Percentiles rank a stretch among this genome's conserved stretches.
These are phyloP conservation scores for Hemicordylus capensis DNA, from an alignment of 2,113 vertebrate species.

Conservation along the genomic window DNA sequence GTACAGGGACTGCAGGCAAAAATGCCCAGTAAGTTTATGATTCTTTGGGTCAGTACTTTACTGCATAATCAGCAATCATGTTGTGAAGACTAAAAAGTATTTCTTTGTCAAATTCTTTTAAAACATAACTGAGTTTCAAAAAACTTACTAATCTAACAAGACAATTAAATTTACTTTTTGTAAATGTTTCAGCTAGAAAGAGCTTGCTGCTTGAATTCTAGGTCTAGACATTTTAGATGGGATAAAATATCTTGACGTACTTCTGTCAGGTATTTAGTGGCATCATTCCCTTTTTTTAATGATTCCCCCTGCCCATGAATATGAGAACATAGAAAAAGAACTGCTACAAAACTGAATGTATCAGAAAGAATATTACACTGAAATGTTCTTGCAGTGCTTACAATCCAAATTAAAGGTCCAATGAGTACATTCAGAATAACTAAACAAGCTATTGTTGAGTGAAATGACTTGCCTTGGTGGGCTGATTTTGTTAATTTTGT, in stretches of 20 bases:
- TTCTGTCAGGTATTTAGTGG: slow-evolving; percentile 2
- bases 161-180: slow-evolving; percentile 21
- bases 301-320: slow-evolving; percentile 20
- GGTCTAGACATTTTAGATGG: not conserved
- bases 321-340: not conserved
- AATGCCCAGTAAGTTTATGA: not conserved
- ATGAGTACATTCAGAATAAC: not conserved
- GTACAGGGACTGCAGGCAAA: not conserved
- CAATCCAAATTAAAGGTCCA: not conserved
- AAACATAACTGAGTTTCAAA: slow-evolving; percentile 48
- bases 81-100: slow-evolving; percentile 47
- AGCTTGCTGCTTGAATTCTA: not conserved
- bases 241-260: not conserved
- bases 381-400: not conserved
- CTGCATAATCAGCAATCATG: slow-evolving; percentile 35
- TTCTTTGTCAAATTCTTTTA: slow-evolving; percentile 41
- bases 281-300: slow-evolving; percentile 22
- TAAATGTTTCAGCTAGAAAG: accelerated
- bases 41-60: slow-evolving; percentile 39
- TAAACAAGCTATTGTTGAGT: slow-evolving; percentile 6
- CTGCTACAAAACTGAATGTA: not conserved
- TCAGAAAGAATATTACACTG: not conserved
- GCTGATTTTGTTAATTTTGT: not conserved
- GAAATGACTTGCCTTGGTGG: not conserved
- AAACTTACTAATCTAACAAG: slow-evolving; percentile 26